Evolutionary conservation across 2,797 vertebrate species (phyloP).

Genomic region (Scleropages formosus): DNA sequence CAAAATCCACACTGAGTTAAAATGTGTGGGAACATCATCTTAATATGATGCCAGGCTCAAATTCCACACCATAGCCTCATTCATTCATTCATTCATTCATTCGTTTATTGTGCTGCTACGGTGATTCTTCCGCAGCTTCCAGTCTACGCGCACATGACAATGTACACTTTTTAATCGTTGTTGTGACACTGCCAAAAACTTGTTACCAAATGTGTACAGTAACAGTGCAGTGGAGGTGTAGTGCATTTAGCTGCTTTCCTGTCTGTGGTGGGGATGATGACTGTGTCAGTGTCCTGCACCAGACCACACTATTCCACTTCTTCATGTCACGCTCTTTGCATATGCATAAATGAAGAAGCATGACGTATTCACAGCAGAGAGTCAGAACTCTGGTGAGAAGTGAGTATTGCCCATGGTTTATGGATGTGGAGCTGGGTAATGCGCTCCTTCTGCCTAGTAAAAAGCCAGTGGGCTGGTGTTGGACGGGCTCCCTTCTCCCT

Average conservation of each 20-base stretch:
- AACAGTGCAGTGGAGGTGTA: too few relatives aligned
- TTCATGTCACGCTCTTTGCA: constrained; percentile 15
- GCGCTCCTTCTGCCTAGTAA: constrained; percentile 12
- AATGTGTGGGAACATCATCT: too few relatives aligned
- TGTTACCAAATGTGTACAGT: too few relatives aligned
- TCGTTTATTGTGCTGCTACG: too few relatives aligned
- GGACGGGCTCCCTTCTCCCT: constrained; percentile 4
- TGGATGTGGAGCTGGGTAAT: constrained; percentile 28
- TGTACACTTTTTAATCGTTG: too few relatives aligned
- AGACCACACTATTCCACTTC: background rate
- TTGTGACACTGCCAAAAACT: too few relatives aligned
- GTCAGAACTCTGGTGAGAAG: constrained; percentile 10
- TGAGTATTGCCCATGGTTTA: constrained; percentile 24
- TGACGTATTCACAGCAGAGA: constrained; percentile 16
- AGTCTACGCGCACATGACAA: too few relatives aligned
- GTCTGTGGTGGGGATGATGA: background rate
- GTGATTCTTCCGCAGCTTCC: too few relatives aligned
- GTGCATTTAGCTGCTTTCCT: background rate
- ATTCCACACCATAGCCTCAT: too few relatives aligned
- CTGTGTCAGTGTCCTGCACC: background rate
- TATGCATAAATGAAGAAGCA: constrained; percentile 28
- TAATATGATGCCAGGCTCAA: too few relatives aligned
- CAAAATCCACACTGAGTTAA: too few relatives aligned
- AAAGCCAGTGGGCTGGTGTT: background rate
- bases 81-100: too few relatives aligned